A percentile compares a stretch with the other conserved stretches of the same genome.
Evolutionary conservation across 2,888 invertebrate genomes (phyloP).

Genomic region (Panopea generosa): DNA sequence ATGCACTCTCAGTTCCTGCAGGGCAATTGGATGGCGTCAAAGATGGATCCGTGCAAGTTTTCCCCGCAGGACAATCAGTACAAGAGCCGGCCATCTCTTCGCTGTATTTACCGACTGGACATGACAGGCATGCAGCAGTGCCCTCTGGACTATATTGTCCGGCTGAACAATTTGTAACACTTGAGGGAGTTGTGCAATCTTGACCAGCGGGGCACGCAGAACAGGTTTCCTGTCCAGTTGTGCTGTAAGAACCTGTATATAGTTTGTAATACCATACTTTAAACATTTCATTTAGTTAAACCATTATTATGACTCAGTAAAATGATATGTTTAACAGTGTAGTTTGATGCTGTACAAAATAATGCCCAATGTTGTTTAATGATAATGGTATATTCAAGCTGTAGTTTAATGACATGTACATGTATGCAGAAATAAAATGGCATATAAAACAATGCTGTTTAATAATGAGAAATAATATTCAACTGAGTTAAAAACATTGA

Average conservation of each 20-base stretch:
- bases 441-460: too few relatives aligned
- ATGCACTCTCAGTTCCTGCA: slow-evolving; percentile 56
- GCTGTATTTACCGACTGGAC: slow-evolving; percentile 72
- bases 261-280: too few relatives aligned
- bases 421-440: too few relatives aligned
- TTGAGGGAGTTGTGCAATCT: slow-evolving; percentile 70
- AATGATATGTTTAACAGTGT: too few relatives aligned
- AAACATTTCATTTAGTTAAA: too few relatives aligned
- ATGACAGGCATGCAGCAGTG: slow-evolving; percentile 69
- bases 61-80: slow-evolving; percentile 72
- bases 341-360: too few relatives aligned
- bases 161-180: slow-evolving; percentile 66
- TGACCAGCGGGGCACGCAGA: slow-evolving; percentile 75
- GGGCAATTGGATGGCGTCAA: slow-evolving; percentile 66
- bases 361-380: too few relatives aligned
- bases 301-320: too few relatives aligned
- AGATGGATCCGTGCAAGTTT: slow-evolving; percentile 66
- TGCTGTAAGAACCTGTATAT: slow-evolving; percentile 73
- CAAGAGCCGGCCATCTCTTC: slow-evolving; percentile 59
- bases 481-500: too few relatives aligned
- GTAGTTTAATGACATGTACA: too few relatives aligned
- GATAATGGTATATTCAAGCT: too few relatives aligned
- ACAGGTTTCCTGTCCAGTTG: slow-evolving; percentile 68
- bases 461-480: too few relatives aligned
- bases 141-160: slow-evolving; percentile 73